Evolutionary conservation across 2,797 vertebrate genomes (phyloP).

Genomic region (Hemitrygon akajei): DNA sequence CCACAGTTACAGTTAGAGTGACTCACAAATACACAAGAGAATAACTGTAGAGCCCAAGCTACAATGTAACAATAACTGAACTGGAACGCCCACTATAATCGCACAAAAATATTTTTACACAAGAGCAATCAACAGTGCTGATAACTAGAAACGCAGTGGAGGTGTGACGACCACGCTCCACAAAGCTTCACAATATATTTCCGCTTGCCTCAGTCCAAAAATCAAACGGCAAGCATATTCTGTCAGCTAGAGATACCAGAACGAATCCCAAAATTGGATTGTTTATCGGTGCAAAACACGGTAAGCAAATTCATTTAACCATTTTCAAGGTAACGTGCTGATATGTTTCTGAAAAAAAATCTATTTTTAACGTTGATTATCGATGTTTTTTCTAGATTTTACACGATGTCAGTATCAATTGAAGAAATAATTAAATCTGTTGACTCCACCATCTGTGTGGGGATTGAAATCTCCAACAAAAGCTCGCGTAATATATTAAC

Average conservation of each 20-base stretch:
- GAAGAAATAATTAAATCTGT: not conserved
- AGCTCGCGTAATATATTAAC: not conserved
- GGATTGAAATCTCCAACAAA: conserved; percentile 28
- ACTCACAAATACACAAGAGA: no score
- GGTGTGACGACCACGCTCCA: no score
- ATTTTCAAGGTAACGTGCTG: not conserved
- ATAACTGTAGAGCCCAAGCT: no score
- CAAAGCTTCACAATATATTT: no score
- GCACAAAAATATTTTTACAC: no score
- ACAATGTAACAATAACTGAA: no score
- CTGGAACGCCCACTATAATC: no score
- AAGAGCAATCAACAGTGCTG: no score
- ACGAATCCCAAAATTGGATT: not conserved
- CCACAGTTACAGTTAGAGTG: no score
- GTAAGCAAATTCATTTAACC: not conserved
- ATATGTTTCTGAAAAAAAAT: not conserved
- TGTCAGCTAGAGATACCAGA: not conserved
- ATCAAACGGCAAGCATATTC: not conserved
- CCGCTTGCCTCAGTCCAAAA: no score
- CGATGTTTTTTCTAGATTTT: not conserved
- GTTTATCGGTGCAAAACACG: not conserved
- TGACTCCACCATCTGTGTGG: conserved; percentile 13
- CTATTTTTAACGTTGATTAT: not conserved
- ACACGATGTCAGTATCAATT: not conserved
- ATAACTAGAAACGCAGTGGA: no score